phyloP scores from a whole-genome alignment of 53 echinoderm and acorn worm species.

The Zoroaster sp. region DNA sequence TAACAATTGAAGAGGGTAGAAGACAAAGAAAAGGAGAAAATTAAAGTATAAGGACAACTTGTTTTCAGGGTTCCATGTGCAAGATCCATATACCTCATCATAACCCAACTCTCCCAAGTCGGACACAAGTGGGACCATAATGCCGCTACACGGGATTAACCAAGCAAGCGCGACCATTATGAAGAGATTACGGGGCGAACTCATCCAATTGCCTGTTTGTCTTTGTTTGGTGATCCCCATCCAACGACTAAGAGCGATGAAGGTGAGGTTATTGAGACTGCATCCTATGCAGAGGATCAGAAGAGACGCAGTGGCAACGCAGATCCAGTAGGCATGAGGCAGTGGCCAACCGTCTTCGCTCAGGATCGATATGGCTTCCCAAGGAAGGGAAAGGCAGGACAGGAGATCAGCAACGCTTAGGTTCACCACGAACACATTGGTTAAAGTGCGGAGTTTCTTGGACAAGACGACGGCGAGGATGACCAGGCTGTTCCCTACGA shows the following conservation, averaged over 20 bases:
- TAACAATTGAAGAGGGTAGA: slow-evolving; percentile 15
- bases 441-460: slow-evolving; percentile 46
- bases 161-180: slow-evolving; percentile 57
- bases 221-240: slow-evolving; percentile 47
- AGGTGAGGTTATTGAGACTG: slow-evolving; percentile 58
- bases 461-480: slow-evolving; percentile 34
- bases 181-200: slow-evolving; percentile 35
- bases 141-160: slow-evolving; percentile 28
- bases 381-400: slow-evolving; percentile 60
- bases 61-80: slow-evolving; percentile 26
- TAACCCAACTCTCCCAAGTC: slow-evolving; percentile 64
- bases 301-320: slow-evolving; percentile 61
- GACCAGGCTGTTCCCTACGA: slow-evolving; percentile 27
- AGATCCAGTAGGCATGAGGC: slow-evolving; percentile 71
- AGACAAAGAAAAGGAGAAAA: neutral
- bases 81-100: slow-evolving; percentile 33
- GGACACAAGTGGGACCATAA: slow-evolving; percentile 11
- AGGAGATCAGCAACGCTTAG: slow-evolving; percentile 68
- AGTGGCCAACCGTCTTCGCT: slow-evolving; percentile 57
- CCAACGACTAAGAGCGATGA: slow-evolving; percentile 55
- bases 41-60: slow-evolving; percentile 11
- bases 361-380: slow-evolving; percentile 79
- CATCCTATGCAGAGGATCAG: slow-evolving; percentile 73
- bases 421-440: slow-evolving; percentile 57
- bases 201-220: slow-evolving; percentile 18